These are phyloP conservation scores for Molorchus minor DNA, from an alignment of 2,888 invertebrate genomes.

Conservation along the genomic window DNA sequence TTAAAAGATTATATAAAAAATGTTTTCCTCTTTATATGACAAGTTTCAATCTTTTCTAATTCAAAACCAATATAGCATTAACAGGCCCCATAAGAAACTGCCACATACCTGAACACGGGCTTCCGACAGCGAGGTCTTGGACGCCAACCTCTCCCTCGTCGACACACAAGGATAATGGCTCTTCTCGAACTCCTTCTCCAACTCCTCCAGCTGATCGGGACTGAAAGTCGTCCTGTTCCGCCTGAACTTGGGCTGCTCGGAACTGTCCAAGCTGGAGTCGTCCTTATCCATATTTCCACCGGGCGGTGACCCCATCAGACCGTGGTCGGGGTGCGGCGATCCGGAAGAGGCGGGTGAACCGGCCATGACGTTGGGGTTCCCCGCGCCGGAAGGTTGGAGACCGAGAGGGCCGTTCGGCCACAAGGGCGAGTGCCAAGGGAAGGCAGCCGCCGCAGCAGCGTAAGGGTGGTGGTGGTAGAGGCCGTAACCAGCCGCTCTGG, in stretches of 20 bases:
- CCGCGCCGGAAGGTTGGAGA: conserved; percentile 66
- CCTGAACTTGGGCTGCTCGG: conserved; percentile 91
- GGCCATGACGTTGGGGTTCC: conserved; percentile 62
- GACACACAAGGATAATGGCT: conserved; percentile 97
- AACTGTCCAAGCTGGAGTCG: conserved; percentile 80
- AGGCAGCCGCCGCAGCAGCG: conserved; percentile 66
- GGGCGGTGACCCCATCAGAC: conserved; percentile 58
- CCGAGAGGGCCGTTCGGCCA: conserved; percentile 66
- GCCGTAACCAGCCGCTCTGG: conserved; percentile 89
- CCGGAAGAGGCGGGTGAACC: conserved; percentile 65
- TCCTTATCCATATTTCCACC: conserved; percentile 71
- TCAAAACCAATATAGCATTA: conserved; percentile 2
- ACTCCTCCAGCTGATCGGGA: conserved; percentile 90
- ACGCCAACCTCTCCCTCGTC: conserved; percentile 88
- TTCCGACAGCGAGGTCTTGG: conserved; percentile 90
- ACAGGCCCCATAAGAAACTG: conserved; percentile 4
- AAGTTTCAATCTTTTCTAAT: too few species aligned
- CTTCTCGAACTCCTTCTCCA: conserved; percentile 95
- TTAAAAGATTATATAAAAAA: too few species aligned
- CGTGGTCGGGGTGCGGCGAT: conserved; percentile 58
- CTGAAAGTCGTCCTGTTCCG: conserved; percentile 94
- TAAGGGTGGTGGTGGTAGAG: conserved; percentile 83
- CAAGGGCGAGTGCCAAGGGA: conserved; percentile 66
- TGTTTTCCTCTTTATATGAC: too few species aligned
- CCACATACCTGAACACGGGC: conserved; percentile 92